Percentiles rank a stretch among this genome's conserved stretches.
Evolutionary conservation across 2,113 vertebrate species (phyloP).

Genomic region (Rhadina sibilatrix): DNA sequence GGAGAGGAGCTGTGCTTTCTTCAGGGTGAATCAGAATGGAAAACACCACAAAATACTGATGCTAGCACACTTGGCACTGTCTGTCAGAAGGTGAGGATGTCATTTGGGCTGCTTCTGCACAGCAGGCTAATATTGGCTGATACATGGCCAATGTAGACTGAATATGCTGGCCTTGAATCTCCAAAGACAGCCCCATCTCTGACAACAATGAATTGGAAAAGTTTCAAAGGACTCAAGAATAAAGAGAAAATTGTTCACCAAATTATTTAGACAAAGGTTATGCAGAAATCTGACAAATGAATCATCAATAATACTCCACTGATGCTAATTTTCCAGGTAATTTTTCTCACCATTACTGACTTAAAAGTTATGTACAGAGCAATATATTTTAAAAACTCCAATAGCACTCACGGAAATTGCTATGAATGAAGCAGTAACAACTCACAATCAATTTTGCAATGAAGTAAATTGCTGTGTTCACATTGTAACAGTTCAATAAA

Average conservation of each 20-base stretch:
- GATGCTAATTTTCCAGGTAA: constrained; percentile 56
- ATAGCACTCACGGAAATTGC: not conserved
- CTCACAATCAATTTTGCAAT: constrained; percentile 30
- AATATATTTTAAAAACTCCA: constrained; percentile 22
- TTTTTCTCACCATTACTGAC: constrained; percentile 47
- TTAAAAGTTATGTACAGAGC: not conserved
- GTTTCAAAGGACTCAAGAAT: not conserved
- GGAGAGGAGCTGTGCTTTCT: not conserved
- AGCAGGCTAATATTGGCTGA: not conserved
- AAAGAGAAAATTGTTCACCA: constrained; percentile 20
- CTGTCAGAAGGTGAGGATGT: not conserved
- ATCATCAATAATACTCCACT: constrained; percentile 6
- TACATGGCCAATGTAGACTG: not conserved
- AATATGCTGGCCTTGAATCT: not conserved
- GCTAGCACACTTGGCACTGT: not conserved
- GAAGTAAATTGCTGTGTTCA: constrained; percentile 28
- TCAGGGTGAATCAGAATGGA: not conserved
- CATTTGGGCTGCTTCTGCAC: not conserved
- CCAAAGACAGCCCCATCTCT: not conserved
- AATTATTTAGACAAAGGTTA: constrained; percentile 53
- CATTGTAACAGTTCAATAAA: constrained; percentile 12
- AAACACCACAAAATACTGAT: not conserved
- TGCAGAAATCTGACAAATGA: constrained; percentile 15
- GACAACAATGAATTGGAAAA: not conserved
- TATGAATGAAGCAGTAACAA: constrained; percentile 11